Base-by-base conservation (phyloP, 2,888 invertebrate species). In the Drosophila phalerata region DNA sequence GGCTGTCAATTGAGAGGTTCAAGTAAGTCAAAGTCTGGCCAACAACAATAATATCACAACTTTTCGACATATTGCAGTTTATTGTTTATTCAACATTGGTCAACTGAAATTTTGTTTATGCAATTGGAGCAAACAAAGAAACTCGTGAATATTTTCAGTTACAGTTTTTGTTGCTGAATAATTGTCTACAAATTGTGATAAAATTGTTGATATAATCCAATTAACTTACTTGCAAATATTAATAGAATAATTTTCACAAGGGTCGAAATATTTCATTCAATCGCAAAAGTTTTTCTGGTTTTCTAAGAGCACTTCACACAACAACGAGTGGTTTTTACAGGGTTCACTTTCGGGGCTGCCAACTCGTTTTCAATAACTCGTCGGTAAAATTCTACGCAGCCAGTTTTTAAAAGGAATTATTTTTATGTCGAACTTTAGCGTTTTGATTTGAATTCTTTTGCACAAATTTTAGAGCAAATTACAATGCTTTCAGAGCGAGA, bases 311-410 rank as follows among this genome's bases (percentile, higher is more conserved):
- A 5, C 32, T 34, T 38, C 9, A 15, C n/a, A 8, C 25, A 4
- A 4, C 47, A 3, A 13, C 6, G 25, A 45, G 25, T 17, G 13
- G 17, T 11, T 43, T 43, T 13, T 11, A 11, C 11, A 25, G 11
- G 38, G 1, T 22, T 19, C 25, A 22, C 30, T 34, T 25, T 15
- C 11, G 13, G 66, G 25, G 30, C 30, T 67, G 71, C 45, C 74
- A 73, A 73, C 66, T 57, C 19, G 37, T 42, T 15, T 15, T 5
- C 40, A 38, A 5, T 28, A n/a, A 10, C 32, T 49, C 32, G 32
- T 9, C 28, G 5, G 11, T 1, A 15, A 9, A 15, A 47, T 9
- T 28, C 15, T 4, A 10, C 15, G 3, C 30, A 19, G 13, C 19
- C 30, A 32, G 11, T 17, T 32, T 13, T 15, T 3, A 17, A n/a